Evolutionary conservation across 2,797 vertebrate species (phyloP), one percentile per base, ranked within the genome.

Genomic region (Rhincodon typus): DNA sequence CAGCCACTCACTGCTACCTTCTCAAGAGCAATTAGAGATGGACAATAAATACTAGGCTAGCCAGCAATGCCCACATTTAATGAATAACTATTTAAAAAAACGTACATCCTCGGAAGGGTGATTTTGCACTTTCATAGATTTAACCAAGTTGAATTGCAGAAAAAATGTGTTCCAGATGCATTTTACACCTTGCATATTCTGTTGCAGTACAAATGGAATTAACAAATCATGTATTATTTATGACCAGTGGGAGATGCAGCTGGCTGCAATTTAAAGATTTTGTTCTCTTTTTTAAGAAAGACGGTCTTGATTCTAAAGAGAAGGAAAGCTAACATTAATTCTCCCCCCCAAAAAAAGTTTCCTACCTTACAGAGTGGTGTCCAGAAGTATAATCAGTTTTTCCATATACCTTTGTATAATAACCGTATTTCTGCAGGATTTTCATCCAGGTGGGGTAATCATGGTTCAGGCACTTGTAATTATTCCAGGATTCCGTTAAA

Each of bases 401-500:
- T 77, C 99, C 99, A 96, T 98, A 97, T 96, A 97, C 98, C 95
- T 98, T 98, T 17, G 98, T 98, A 38, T 21, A 96, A 97, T 99
- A 99, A 66, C 99, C 99, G 96, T 98, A 97, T 34, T 97, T 97
- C 96, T 98, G 97, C 97, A 99, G 97, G 95, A 98, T 95, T 97
- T 99, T 98, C 98, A 99, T 99, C 99, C 99, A 99, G 0, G 99
- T 99, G 57, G 98, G 98, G 34, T 98, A 97, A 96, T 97, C 98
- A 91, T 97, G 96, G 96, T 98, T 97, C 2, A 99, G 98, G 96
- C 99, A 99, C 97, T 99, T 99, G 97, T 98, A 99, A 97, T 99
- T 99, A 97, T 99, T 99, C 99, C 99, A 99, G 7, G 99, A 98
- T 96, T 99, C 98, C 96, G 98, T 99, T 96, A 99, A 97, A 96